A percentile compares a stretch with the other conserved stretches of the same genome.
phyloP scores from a whole-genome alignment of 2,888 invertebrate genomes.

The Dynastes tityus region DNA sequence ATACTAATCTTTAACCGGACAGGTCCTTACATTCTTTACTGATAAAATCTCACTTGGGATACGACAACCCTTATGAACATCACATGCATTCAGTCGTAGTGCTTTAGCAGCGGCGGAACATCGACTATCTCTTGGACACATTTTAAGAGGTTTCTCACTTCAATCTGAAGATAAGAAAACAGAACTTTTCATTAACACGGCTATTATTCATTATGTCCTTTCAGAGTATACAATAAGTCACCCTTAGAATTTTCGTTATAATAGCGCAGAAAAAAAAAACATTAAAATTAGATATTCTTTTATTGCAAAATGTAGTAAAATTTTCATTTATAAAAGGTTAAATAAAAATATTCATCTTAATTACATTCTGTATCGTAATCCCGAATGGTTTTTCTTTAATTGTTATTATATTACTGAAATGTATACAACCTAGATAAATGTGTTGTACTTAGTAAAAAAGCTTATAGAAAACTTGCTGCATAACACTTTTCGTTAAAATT shows the following conservation, averaged over 20 bases:
- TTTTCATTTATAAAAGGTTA: no score
- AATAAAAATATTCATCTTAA: no score
- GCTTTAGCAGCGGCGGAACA: slow-evolving; percentile 35
- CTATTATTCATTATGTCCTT: slow-evolving; percentile 15
- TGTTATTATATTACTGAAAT: no score
- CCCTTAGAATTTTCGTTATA: neutral
- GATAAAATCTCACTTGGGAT: slow-evolving; percentile 62
- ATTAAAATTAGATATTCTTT: neutral
- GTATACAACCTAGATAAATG: no score
- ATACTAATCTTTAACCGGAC: slow-evolving; percentile 61
- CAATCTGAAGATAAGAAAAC: slow-evolving; percentile 23
- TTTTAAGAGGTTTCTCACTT: slow-evolving; percentile 43
- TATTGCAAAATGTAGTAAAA: no score
- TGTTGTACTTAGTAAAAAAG: no score
- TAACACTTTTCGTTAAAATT: no score
- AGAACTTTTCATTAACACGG: slow-evolving; percentile 27
- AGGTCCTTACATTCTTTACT: slow-evolving; percentile 60
- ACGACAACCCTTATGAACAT: slow-evolving; percentile 54
- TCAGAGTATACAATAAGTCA: neutral
- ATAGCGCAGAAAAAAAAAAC: neutral
- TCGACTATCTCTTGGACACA: slow-evolving; percentile 30
- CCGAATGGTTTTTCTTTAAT: no score
- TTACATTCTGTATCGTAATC: no score
- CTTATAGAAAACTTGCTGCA: no score
- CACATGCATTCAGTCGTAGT: slow-evolving; percentile 41